Evolutionary conservation across 2,113 vertebrate species (phyloP), one percentile per base, ranked within the genome.

Genomic region (Grammomys surdaster): DNA sequence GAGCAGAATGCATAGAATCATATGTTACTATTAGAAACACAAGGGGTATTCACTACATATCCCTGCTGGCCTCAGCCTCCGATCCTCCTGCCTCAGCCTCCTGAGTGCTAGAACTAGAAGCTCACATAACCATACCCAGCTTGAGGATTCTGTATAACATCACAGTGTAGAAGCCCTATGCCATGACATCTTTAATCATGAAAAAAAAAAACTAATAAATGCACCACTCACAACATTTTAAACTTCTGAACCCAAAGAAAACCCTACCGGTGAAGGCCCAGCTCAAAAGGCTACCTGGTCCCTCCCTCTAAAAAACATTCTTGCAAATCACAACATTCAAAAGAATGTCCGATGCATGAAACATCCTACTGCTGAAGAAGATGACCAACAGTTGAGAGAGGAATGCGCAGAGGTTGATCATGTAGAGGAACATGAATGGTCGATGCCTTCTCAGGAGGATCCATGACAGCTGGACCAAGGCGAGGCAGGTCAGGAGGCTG

Each of bases 241-340:
- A 94, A 88, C 58, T 51, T 95, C 76, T 86, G 16, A 46, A 28
- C 22, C 48, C 26, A 51, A 95, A 72, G 67, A 88, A 78, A 76
- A 17, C 11, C 1, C n/a, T 28, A 43, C 9, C 63, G 58, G 17
- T 56, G 76, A 90, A 92, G 48, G 1, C 4, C 4, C 16, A 73
- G 46, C 36, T 94, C 19, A 89, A 96, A 85, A 93, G 63, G 13
- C 48, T 75, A 20, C 58, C 17, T 60, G 58, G 56, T 16, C 48
- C 48, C 31, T 65, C 48, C 20, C 31, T 28, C 16, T 46, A 46
- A 43, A n/a, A 28, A 19, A 2, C 5, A 86, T 67, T 40, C 43
- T 40, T 67, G 82, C 60, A 67, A 86, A 46, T 19, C 40, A 65
- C 26, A 46, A 40, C 40, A 40, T 40, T 24, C n/a, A 31, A 54